Evolutionary conservation across 2,113 vertebrate genomes (phyloP), one percentile per base, ranked within the genome.

Genomic region (Cochlearius cochlearius): DNA sequence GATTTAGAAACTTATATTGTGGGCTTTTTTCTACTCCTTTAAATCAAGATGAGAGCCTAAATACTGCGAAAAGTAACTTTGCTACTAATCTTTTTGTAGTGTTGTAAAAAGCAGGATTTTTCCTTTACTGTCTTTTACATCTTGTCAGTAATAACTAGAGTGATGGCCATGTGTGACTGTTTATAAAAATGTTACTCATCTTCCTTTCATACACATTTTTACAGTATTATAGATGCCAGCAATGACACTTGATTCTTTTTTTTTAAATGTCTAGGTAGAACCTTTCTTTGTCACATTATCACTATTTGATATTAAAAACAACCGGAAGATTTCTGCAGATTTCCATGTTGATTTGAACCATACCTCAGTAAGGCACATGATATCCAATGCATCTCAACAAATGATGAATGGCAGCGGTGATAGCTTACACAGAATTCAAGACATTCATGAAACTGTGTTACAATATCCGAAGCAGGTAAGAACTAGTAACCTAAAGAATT

Each of bases 321-420:
- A 99, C 94, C 98, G 98, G 39, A 99, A 99, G 98, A 99, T 99
- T 97, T 99, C 99, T 12, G 98, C 99, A 7, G 99, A 99, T 97
- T 99, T 99, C 97, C 99, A 99, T 1, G 99, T 99, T 73, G 99
- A 99, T 95, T 97, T 99, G 87, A 99, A 99, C 94, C 99, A 99
- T 4, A 86, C 98, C 29, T 99, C 99, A 9, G 99, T 99, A 60
- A 98, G 99, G 82, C 98, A 98, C 62, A 99, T 99, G 99, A 80
- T 99, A 84, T 76, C 98, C 66, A 96, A 20, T 76, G 68, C 94
- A 12, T 96, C 97, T 72, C 97, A 98, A 4, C 98, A 98, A 53
- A 97, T 98, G 94, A 96, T 98, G 94, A 99, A 99, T 32, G 98
- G 99, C 19, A 98, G 98, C 25, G 96, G 98, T 22, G 99, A 99